A percentile compares a stretch with the other conserved stretches of the same genome.
Evolutionary conservation across 2,113 vertebrate genomes (phyloP).

Genomic region (Scomber scombrus): DNA sequence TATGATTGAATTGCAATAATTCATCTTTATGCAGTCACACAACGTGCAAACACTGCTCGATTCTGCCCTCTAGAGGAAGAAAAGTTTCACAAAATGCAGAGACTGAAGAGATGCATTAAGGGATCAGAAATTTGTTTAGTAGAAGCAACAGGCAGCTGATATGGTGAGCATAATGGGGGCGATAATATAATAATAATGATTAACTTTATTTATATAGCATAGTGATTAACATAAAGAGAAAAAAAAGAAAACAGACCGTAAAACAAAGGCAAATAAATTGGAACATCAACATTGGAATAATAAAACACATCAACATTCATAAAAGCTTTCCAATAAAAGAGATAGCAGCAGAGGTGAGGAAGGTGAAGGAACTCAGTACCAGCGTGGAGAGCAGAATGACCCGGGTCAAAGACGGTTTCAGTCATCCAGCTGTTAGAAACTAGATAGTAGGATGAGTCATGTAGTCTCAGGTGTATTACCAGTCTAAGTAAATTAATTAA

Average conservation of each 20-base stretch:
- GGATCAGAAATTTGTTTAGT: background rate
- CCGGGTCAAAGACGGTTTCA: constrained; percentile 3
- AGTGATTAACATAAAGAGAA: too few relatives aligned
- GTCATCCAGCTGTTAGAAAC: background rate
- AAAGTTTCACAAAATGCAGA: background rate
- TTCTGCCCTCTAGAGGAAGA: constrained; percentile 57
- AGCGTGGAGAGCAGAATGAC: constrained; percentile 38
- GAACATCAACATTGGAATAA: too few relatives aligned
- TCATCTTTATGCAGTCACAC: background rate
- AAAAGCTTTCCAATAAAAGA: too few relatives aligned
- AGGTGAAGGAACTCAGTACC: background rate
- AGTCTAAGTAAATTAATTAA: background rate
- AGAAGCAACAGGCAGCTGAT: background rate
- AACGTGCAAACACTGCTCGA: constrained; percentile 21
- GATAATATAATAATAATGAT: too few relatives aligned
- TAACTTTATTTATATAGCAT: too few relatives aligned
- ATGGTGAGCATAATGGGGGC: background rate
- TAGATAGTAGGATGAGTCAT: background rate
- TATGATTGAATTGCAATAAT: background rate
- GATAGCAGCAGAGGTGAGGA: constrained; percentile 1
- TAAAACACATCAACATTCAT: too few relatives aligned
- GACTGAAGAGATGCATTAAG: background rate
- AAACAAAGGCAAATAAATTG: too few relatives aligned
- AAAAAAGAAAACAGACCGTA: too few relatives aligned
- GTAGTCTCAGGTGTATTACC: constrained; percentile 1